These are phyloP conservation scores for Drosophila erecta DNA, from an alignment of 1,140 invertebrate species.

Conservation along the genomic window DNA sequence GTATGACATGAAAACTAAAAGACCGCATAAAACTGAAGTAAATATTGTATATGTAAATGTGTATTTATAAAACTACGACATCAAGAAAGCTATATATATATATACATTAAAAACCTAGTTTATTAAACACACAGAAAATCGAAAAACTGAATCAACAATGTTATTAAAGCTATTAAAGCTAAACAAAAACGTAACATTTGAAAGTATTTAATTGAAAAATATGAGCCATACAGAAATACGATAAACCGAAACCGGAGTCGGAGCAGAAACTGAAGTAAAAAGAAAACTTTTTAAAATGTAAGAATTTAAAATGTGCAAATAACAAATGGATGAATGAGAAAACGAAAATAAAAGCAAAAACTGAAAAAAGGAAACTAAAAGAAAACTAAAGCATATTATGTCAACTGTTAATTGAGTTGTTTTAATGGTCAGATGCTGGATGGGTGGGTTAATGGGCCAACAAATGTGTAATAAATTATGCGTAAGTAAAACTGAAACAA, in stretches of 20 bases:
- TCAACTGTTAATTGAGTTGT: constrained; percentile 82
- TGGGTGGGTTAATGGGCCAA: constrained; percentile 26
- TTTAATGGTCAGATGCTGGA: constrained; percentile 54
- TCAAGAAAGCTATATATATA: constrained; percentile 66
- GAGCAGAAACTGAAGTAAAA: constrained; percentile 19
- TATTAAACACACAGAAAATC: constrained; percentile 61
- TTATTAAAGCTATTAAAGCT: constrained; percentile 63
- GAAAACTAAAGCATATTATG: constrained; percentile 74
- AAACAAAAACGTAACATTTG: constrained; percentile 57
- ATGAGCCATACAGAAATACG: constrained; percentile 52
- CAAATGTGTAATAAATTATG: constrained; percentile 53
- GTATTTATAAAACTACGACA: constrained; percentile 75
- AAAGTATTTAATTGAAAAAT: constrained; percentile 78
- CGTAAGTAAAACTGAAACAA: constrained; percentile 43
- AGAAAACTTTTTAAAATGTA: constrained; percentile 70
- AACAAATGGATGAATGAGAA: constrained; percentile 41
- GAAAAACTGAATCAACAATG: constrained; percentile 55
- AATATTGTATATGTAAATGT: constrained; percentile 83
- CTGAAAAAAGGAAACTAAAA: constrained; percentile 51
- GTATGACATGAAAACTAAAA: constrained; percentile 34
- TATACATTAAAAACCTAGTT: constrained; percentile 62
- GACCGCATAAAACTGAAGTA: constrained; percentile 67
- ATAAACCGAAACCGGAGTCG: constrained; percentile 22
- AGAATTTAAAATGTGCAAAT: constrained; percentile 69
- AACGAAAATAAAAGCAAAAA: constrained; percentile 54